Base-by-base conservation (phyloP, 1,140 invertebrate species). In the Latrodectus geometricus region DNA sequence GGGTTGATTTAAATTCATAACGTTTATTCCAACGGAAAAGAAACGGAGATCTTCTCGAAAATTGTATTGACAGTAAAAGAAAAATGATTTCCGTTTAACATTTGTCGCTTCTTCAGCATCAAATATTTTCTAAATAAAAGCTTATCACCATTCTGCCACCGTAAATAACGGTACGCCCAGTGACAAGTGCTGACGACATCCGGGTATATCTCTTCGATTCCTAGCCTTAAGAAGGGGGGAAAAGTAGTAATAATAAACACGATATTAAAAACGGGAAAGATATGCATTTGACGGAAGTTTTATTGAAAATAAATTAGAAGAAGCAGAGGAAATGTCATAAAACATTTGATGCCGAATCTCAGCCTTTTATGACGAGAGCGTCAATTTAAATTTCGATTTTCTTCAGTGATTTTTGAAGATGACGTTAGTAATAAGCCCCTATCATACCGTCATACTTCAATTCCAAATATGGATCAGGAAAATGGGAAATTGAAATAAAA, bases 301-400 rank as follows among this genome's bases (percentile, higher is more conserved):
- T 56, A 75, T 75, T 75, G 73, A 75, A 75, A 75, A 75, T 75
- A 75, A 75, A 75, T 75, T 75, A 48, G 73, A 75, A 14, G 50
- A 48, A 54, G 8, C 52, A 48, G 73, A 75, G 49, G 50, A 48
- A 54, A 14, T 17, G 35, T 9, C 73, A 56, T 75, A 75, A 75
- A 75, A 75, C 73, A 75, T 75, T 75, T 75, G 73, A 75, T 48
- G 73, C 73, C 49, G 23, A 75, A 75, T 75, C 73, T 75, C 49
- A n/a, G 17, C 54, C 73, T 15, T 54, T 61, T 75, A 52, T 75
- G 73, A 75, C 73, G 73, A 75, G 73, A 20, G 73, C 73, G 50
- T 75, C 73, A 75, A 75, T 54, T 75, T 61, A 75, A 75, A 75
- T 54, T 75, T 75, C 73, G 73, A 75, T 75, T 56, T 56, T 14